These are phyloP conservation scores for Saxidomus purpurata DNA, from an alignment of 1,140 invertebrate species.

Conservation along the genomic window DNA sequence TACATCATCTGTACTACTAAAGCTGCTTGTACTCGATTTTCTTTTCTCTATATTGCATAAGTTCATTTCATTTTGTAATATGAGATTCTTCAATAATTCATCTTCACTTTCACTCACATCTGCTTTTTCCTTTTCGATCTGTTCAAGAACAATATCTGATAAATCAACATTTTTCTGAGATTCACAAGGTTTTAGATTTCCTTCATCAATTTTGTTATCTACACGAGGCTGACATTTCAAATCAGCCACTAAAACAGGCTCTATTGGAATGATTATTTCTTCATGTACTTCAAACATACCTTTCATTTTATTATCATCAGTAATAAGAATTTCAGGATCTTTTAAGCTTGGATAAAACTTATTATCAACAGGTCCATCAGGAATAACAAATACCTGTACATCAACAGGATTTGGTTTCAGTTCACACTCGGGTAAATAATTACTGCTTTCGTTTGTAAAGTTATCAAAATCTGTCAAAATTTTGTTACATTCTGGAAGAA, in stretches of 20 bases:
- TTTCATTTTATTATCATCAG: background rate
- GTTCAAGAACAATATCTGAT: background rate
- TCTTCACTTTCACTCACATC: constrained; percentile 51
- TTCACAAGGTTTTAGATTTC: background rate
- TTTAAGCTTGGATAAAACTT: background rate
- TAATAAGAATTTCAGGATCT: constrained; percentile 4
- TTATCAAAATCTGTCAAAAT: constrained; percentile 40
- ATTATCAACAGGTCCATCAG: constrained; percentile 31
- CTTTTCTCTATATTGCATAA: constrained; percentile 32
- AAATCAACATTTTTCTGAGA: background rate
- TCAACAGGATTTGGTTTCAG: constrained; percentile 4
- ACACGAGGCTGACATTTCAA: background rate
- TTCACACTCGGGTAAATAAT: background rate
- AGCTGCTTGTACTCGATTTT: constrained; percentile 40
- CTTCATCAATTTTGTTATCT: background rate
- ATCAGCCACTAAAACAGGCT: background rate
- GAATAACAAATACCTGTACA: constrained; percentile 54
- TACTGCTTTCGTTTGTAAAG: background rate
- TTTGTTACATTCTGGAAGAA: constrained; percentile 54
- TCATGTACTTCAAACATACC: background rate
- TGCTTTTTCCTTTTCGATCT: background rate
- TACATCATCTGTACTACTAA: constrained; percentile 6
- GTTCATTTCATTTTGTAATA: constrained; percentile 52
- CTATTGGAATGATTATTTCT: background rate
- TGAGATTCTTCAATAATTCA: constrained; percentile 48